A percentile compares a stretch with the other conserved stretches of the same genome.
Evolutionary conservation across 1,140 invertebrate genomes (phyloP).

Genomic region (Melanaphis sacchari): DNA sequence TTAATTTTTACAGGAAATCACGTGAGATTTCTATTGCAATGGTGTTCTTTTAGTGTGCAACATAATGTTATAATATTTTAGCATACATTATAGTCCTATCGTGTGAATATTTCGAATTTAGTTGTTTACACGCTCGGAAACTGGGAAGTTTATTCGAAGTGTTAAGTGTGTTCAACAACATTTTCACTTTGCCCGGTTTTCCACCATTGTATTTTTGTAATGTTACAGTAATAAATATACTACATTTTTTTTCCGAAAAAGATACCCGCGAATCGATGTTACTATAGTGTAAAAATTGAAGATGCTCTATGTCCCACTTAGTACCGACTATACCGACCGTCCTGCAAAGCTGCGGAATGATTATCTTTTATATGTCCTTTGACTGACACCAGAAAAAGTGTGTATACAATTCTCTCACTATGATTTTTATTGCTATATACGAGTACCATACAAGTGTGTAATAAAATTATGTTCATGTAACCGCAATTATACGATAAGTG

Average conservation of each 20-base stretch:
- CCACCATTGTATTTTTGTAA: not conserved
- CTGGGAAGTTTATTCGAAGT: not conserved
- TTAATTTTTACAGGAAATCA: not conserved
- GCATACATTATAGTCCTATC: not conserved
- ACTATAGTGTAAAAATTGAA: not conserved
- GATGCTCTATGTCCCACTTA: not conserved
- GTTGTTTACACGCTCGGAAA: not conserved
- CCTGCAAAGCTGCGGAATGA: not conserved
- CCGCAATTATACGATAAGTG: not conserved
- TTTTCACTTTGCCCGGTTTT: not conserved
- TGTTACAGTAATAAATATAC: not conserved
- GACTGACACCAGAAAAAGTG: not conserved
- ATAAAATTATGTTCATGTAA: not conserved
- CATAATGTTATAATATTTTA: not conserved
- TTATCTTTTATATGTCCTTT: not conserved
- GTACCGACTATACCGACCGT: not conserved
- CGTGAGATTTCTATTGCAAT: conserved; percentile 31
- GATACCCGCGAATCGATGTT: not conserved
- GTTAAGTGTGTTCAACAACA: not conserved
- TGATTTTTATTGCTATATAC: not conserved
- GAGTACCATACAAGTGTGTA: too few species aligned
- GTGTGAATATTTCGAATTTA: not conserved
- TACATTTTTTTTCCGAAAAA: not conserved
- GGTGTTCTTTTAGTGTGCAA: not conserved
- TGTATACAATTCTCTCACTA: not conserved